Conservation (phyloP, 2,113 vertebrate species). For the Chauna torquata region DNA sequence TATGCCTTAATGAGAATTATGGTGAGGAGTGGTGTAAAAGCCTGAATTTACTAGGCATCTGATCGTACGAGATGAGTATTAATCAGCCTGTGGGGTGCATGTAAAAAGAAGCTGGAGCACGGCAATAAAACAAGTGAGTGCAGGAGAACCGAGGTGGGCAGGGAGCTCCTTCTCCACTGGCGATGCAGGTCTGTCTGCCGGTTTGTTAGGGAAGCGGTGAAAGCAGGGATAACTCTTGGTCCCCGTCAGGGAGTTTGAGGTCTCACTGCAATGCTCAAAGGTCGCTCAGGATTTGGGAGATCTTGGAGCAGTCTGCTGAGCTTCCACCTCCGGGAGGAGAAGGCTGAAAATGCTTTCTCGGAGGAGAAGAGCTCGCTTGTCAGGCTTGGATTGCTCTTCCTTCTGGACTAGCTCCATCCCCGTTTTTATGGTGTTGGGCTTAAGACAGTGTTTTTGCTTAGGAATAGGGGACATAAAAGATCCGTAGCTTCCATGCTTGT, state of each 20-base stretch:
- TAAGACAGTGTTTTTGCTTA: background rate
- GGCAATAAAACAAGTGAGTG: background rate
- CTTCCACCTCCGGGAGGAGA: background rate
- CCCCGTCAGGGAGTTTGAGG: background rate
- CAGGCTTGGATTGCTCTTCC: background rate
- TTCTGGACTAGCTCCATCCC: background rate
- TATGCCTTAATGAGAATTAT: background rate
- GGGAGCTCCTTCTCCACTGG: background rate
- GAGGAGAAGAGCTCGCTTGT: background rate
- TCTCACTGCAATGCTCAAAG: background rate
- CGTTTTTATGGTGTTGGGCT: background rate
- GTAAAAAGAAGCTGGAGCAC: background rate
- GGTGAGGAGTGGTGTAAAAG: background rate
- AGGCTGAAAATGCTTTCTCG: background rate
- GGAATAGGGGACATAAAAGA: background rate
- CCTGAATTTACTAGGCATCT: background rate
- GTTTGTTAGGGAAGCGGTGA: background rate
- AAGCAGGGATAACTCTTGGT: background rate
- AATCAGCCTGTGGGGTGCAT: background rate
- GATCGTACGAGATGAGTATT: background rate
- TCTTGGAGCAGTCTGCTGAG: background rate
- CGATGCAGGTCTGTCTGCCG: background rate
- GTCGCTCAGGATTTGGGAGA: background rate
- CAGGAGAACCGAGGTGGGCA: rapidly evolving
- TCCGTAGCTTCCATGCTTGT: background rate